A percentile compares a stretch with the other conserved stretches of the same genome.
Conservation (phyloP, 2,113 vertebrate genomes). For the Scomber japonicus region DNA sequence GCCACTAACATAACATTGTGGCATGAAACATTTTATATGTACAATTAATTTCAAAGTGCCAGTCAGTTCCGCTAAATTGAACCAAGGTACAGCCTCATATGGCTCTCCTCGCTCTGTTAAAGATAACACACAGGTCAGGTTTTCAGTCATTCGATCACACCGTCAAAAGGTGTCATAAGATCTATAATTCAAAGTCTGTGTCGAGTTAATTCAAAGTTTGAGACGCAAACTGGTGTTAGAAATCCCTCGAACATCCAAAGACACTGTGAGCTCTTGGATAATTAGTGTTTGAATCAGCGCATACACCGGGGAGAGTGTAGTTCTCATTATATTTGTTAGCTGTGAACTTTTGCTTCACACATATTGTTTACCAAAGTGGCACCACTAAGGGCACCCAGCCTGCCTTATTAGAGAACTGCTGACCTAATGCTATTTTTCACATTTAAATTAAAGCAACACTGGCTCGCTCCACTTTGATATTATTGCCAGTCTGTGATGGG, state of each 20-base stretch:
- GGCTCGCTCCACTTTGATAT: conserved; percentile 1
- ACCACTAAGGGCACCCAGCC: conserved; percentile 21
- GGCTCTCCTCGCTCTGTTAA: not conserved
- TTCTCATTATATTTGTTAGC: conserved; percentile 60
- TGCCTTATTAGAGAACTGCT: conserved; percentile 50
- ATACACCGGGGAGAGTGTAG: conserved; percentile 21
- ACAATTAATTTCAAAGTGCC: conserved; percentile 37
- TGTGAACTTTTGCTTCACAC: conserved; percentile 56
- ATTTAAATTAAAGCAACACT: conserved; percentile 45
- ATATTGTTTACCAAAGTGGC: conserved; percentile 53
- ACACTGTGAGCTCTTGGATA: conserved; percentile 18
- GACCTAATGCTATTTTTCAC: conserved; percentile 44
- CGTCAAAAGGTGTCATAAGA: conserved; percentile 23
- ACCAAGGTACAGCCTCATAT: not conserved
- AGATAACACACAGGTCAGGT: not conserved
- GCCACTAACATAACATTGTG: conserved; percentile 14
- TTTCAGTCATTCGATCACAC: not conserved
- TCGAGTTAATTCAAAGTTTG: conserved; percentile 23
- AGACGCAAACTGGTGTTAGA: conserved; percentile 6
- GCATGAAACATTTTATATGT: conserved; percentile 25
- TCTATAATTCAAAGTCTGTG: conserved; percentile 24
- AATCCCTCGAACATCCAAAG: conserved; percentile 38
- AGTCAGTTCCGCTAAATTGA: conserved; percentile 44
- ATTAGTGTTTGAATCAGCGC: conserved; percentile 49
- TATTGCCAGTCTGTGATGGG: conserved; percentile 13